A percentile compares a stretch with the other conserved stretches of the same genome.
phyloP scores from a whole-genome alignment of 2,888 invertebrate genomes.

The Dicyrtomina minuta region DNA sequence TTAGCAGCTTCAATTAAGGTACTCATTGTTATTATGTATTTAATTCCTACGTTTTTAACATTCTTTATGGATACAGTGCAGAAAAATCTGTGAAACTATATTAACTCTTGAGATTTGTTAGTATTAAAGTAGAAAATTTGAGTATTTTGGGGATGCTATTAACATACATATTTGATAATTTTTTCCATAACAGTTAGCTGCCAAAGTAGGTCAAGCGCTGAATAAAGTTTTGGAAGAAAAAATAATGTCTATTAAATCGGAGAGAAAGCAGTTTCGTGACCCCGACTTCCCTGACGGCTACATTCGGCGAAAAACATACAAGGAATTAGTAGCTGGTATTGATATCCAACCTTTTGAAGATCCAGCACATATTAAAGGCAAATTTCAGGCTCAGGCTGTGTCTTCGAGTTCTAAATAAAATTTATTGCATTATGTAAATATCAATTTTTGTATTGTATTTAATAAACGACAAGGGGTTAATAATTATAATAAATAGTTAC shows the following conservation, averaged over 20 bases:
- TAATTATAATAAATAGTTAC: not conserved
- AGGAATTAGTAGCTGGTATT: slow-evolving; percentile 20
- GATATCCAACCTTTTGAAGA: slow-evolving; percentile 16
- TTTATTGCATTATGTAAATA: not conserved
- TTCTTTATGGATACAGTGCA: not conserved
- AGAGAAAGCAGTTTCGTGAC: slow-evolving; percentile 2
- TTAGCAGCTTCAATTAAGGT: slow-evolving; percentile 47
- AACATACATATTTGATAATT: not conserved
- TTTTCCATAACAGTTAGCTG: slow-evolving; percentile 8
- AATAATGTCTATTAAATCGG: slow-evolving; percentile 14
- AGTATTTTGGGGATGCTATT: not conserved
- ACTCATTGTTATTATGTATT: not conserved
- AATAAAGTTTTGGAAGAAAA: slow-evolving; percentile 10
- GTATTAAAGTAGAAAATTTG: not conserved
- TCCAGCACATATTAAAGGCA: slow-evolving; percentile 12
- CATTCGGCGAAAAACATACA: slow-evolving; percentile 8
- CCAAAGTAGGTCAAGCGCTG: slow-evolving; percentile 17
- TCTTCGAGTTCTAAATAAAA: not conserved
- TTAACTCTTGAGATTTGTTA: not conserved
- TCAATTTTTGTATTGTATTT: not conserved
- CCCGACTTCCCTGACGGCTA: slow-evolving; percentile 23
- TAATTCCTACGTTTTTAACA: not conserved
- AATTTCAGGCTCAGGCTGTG: not conserved
- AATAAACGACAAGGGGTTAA: not conserved
- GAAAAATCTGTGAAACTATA: too few relatives aligned